phyloP scores from a whole-genome alignment of 1,140 invertebrate genomes.

The Drosophila sulfurigaster region DNA sequence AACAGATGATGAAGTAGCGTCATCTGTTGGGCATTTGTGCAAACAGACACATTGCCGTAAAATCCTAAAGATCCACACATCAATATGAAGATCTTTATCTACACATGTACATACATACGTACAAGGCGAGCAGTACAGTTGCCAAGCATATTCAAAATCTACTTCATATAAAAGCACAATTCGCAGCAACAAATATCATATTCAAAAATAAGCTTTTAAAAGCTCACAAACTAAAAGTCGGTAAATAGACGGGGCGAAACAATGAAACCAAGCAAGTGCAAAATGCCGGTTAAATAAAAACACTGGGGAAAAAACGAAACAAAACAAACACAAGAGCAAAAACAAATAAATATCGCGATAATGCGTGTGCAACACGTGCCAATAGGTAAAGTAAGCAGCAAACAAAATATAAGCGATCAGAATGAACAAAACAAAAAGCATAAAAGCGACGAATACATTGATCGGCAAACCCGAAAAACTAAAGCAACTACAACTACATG shows the following conservation, averaged over 20 bases:
- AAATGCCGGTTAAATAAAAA: conserved; percentile 13
- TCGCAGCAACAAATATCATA: not conserved
- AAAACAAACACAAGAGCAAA: not conserved
- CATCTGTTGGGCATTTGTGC: not conserved
- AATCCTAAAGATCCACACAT: too few species aligned
- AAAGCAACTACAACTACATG: not conserved
- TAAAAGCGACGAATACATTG: conserved; percentile 1
- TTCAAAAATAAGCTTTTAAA: conserved; percentile 12
- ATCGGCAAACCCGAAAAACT: not conserved
- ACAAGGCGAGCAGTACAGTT: too few species aligned
- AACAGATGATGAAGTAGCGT: not conserved
- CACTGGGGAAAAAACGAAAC: too few species aligned
- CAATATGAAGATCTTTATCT: too few species aligned
- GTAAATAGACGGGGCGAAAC: not conserved
- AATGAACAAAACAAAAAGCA: conserved; percentile 34
- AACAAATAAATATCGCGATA: not conserved
- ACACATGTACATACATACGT: too few species aligned
- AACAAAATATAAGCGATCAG: conserved; percentile 33
- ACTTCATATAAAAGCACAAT: conserved; percentile 3
- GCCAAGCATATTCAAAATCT: not conserved
- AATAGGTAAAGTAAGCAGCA: conserved; percentile 4
- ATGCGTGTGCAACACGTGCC: conserved; percentile 14
- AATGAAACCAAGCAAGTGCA: not conserved
- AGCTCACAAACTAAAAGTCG: not conserved
- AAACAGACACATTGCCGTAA: not conserved